Base-by-base conservation (phyloP, 2,113 vertebrate genomes). In the Erythrocercus mccallii region DNA sequence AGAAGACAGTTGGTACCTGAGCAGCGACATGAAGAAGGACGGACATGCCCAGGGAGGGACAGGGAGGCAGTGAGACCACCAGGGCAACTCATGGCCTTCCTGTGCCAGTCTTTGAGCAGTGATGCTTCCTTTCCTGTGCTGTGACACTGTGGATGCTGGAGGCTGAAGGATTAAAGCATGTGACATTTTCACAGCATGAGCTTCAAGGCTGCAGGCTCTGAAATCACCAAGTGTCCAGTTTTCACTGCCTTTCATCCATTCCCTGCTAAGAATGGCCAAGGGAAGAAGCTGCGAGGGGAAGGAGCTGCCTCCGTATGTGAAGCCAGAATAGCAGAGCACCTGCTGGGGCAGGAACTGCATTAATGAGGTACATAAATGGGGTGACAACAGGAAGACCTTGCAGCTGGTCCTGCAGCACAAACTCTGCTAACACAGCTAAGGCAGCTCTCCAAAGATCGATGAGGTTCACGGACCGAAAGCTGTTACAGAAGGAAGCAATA, bases 221-320 rank as follows among this genome's bases (percentile, higher is more conserved):
- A 86, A 90, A 91, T 68, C 95, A 73, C 84, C 68, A 35, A 78
- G 80, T 66, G 70, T 87, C 81, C 92, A 58, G 53, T 73, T 90
- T 76, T 72, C 50, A 10, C 4, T 83, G 78, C 40, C 47, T 85
- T 61, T 69, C 50, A 81, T 58, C 62, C 76, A 16, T 64, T 84
- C 64, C 80, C 58, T 0, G 4, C 79, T 74, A 78, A 53, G 77
- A n/a, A n/a, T n/a, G n/a, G n/a, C n/a, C n/a, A n/a, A n/a, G n/a
- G n/a, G n/a, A n/a, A n/a, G n/a, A n/a, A 87, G 31, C 21, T 22
- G 66, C 24, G 10, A 64, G 56, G 45, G 68, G 60, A 61, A 73
- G 65, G 56, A 62, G 25, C 61, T 83, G 84, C 64, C 38, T 58
- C 76, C n/a, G 0, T 73, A 13, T 42, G 68, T 33, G 81, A 72